Base-by-base conservation (phyloP, 2,888 invertebrate genomes). In the Apamea sordens region DNA sequence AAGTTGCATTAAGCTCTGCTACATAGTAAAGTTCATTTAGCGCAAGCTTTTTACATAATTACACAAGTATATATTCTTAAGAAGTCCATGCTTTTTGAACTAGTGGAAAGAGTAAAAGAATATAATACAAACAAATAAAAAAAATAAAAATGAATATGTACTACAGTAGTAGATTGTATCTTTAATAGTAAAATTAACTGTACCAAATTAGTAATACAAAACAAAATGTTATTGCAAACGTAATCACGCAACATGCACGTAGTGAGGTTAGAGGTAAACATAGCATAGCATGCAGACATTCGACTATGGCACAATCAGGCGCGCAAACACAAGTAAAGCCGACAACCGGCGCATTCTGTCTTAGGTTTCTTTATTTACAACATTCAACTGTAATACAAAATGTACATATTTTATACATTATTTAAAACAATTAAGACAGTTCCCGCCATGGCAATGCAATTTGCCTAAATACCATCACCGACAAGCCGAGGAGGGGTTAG, bases 401-500 rank as follows among this genome's bases (percentile, higher is more conserved):
- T 85, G 41, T 83, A 85, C 88, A 88, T 44, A 41, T 69, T 36
- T 64, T 21, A 82, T 86, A 80, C 73, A 76, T 81, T 72, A 80
- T 75, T 83, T 88, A 75, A 77, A 77, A 86, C 69, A 90, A 88
- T 83, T 83, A 93, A 94, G 94, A 95, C 94, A 95, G 94, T 91
- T 90, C 93, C 92, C 94, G 94, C 94, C 94, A 92, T 88, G 91
- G 91, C 90, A 88, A 89, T 91, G 91, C 91, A 92, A 91, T 91
- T 93, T 92, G 96, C 95, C 95, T 95, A 96, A 92, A 94, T 96
- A 96, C 95, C 93, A 91, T 93, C 91, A 94, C 92, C 93, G 89
- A 93, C 88, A 95, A 95, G 95, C 95, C 90, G 89, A 89, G 92
- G 90, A 91, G 91, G 87, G 90, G 92, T 96, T 96, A 96, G 94